Base-by-base conservation (phyloP, 2,888 invertebrate genomes). In the Drosophila kambysellisi region DNA sequence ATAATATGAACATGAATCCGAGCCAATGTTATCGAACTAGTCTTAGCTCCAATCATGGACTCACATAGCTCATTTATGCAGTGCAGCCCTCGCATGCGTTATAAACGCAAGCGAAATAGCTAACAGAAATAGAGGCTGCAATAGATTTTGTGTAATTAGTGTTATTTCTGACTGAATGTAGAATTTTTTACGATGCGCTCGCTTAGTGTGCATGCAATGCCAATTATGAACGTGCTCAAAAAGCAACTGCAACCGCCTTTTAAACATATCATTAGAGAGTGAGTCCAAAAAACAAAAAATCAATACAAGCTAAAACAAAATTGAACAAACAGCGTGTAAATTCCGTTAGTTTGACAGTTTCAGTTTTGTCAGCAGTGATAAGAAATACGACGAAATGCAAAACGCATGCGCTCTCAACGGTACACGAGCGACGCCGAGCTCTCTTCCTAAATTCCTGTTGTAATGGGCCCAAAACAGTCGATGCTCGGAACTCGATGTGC, bases 321-420 rank as follows among this genome's bases (percentile, higher is more conserved):
- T 63, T 70, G 7, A 75, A 71, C 60, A 81, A 15, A 79, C 73
- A 75, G 71, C 78, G 86, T 81, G 82, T 76, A 89, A 87, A 90
- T 90, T 90, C 90, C 90, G 83, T 90, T 79, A 88, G 91, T 84
- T 90, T 83, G 78, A 72, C 78, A 68, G 64, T 65, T 54, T 43
- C 43, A 43, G 30, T 76, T 67, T 78, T 63, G 25, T 25, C 15
- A 46, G 61, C 82, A 81, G 82, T 83, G 90, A 89, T 83, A 88
- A 88, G 81, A 83, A 76, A 67, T 66, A 51, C 20, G 58, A 51
- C 43, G 58, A 43, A 52, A 62, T 17, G 54, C 56, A 64, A 41
- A 8, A 53, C 83, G 81, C 83, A 69, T 70, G 84, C 87, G 82
- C 86, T 70, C 74, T 85, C 80, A 63, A 50, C 37, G 4, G 33